Percentiles rank a stretch among this genome's conserved stretches.
phyloP scores from a whole-genome alignment of 2,797 vertebrate species.

The Glossophaga mutica region DNA sequence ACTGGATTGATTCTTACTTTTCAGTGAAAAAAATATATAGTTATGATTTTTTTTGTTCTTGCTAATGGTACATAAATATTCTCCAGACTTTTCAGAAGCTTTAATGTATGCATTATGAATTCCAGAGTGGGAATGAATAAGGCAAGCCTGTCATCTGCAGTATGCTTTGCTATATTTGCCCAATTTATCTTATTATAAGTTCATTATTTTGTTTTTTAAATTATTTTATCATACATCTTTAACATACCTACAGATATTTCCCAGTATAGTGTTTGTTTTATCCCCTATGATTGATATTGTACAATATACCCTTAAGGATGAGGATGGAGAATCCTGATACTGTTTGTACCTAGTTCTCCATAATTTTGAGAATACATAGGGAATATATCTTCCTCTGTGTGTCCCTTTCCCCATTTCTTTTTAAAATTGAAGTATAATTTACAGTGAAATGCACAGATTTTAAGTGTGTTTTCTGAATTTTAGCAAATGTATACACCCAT shows the following conservation, averaged over 20 bases:
- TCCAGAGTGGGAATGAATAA: background rate
- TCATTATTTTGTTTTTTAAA: background rate
- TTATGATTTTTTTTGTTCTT: background rate
- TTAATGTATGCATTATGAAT: background rate
- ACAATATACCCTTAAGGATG: background rate
- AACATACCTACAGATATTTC: background rate
- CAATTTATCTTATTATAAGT: background rate
- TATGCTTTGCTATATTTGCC: background rate
- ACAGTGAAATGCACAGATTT: background rate
- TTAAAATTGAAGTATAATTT: conserved; percentile 3
- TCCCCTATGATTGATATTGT: background rate
- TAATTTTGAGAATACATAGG: background rate
- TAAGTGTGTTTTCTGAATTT: background rate
- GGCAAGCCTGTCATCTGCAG: background rate
- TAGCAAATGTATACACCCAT: background rate
- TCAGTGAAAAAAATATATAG: background rate
- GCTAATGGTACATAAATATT: background rate
- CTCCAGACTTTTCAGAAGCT: background rate
- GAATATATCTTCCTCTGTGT: background rate
- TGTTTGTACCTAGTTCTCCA: background rate
- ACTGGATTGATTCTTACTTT: background rate
- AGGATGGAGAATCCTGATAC: background rate
- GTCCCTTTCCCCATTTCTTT: background rate
- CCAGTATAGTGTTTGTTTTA: background rate
- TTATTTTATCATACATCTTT: background rate